Base-by-base conservation (phyloP, 1,140 invertebrate genomes). In the Neodiprion lecontei region DNA sequence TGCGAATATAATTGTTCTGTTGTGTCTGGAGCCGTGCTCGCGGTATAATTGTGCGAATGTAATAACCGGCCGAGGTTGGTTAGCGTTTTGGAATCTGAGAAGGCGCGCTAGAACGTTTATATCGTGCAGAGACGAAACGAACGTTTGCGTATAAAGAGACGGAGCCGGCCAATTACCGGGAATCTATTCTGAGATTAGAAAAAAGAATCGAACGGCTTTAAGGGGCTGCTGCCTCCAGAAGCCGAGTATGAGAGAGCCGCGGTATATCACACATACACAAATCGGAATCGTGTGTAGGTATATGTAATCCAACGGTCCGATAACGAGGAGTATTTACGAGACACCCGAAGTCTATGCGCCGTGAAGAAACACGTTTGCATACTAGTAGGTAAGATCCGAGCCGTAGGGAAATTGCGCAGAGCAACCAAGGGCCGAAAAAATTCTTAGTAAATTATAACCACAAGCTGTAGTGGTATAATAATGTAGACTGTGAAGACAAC, bases 121-220 rank as follows among this genome's bases (percentile, higher is more conserved):
- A 40, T 40, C 28, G 1, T 40, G 53, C 53, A 61, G 11, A 9
- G 53, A 17, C 5, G n/a, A 3, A 61, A 17, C 4, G 53, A 14
- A 61, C n/a, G n/a, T 12, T 17, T 40, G 53, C 53, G 53, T 61
- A 61, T 14, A 17, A 61, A 17, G 11, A 17, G n/a, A 14, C n/a
- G 53, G 53, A 17, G 53, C n/a, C 53, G 53, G 53, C 53, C 53
- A 61, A 61, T 61, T 61, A 61, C 53, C n/a, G 53, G 53, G 53
- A 61, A 17, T 17, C 53, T 61, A 61, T 61, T 61, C 53, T 61
- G 53, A 61, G 53, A 61, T 61, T 61, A 61, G 53, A 61, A 61
- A 61, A 61, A 61, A 61, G 53, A 61, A 61, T 61, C 8, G 53
- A 61, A 9, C 9, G 11, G 9, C 11, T 12, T 12, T 17, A 61